Conservation (phyloP, 2,797 vertebrate species). For the Aselliscus stoliczkanus region DNA sequence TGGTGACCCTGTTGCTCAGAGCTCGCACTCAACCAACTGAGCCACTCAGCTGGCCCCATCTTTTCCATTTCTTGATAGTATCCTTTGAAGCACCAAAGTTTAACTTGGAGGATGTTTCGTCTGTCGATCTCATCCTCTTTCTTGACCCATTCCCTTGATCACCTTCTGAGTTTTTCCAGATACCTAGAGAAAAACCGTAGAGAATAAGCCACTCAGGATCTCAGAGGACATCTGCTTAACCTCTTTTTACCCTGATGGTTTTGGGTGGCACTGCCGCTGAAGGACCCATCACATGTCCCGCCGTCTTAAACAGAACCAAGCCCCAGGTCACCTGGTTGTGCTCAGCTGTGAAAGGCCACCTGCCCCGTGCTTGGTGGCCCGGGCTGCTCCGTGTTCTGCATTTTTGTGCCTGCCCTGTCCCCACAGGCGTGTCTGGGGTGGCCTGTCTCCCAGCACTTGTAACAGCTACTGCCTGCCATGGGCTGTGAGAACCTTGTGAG, state of each 20-base stretch:
- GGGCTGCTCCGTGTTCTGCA: neutral
- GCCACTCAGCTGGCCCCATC: too few species aligned
- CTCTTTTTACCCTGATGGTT: neutral
- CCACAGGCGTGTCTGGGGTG: neutral
- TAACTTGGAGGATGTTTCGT: rapidly evolving
- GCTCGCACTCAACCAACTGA: too few species aligned
- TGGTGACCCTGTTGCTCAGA: too few species aligned
- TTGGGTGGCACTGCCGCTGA: too few species aligned
- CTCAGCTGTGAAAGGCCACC: neutral
- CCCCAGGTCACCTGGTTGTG: neutral
- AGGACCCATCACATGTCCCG: neutral
- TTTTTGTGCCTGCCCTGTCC: neutral
- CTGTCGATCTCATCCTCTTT: neutral
- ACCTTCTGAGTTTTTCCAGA: neutral
- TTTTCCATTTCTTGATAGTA: rapidly evolving
- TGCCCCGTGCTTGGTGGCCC: too few species aligned
- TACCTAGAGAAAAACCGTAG: neutral
- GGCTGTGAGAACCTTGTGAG: neutral
- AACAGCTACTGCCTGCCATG: neutral
- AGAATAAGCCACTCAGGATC: neutral
- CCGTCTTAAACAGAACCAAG: neutral
- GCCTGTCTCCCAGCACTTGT: neutral
- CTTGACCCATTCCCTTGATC: neutral
- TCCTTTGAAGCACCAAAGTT: rapidly evolving
- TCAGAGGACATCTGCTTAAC: neutral